phyloP scores from a whole-genome alignment of 2,797 vertebrate species.

The Pseudomugil tenellus region DNA sequence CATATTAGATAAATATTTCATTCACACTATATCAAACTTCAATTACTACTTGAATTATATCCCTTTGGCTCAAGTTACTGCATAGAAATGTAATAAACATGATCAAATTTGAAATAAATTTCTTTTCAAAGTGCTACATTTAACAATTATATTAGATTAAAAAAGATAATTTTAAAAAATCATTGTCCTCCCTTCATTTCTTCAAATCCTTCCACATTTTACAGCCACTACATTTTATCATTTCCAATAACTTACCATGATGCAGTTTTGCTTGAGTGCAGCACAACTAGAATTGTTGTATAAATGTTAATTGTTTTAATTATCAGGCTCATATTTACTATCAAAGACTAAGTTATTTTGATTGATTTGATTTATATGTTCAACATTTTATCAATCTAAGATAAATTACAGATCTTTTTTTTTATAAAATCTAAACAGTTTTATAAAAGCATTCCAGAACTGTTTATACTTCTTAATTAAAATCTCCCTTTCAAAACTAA shows the following conservation, averaged over 20 bases:
- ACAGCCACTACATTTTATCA: slow-evolving; percentile 19
- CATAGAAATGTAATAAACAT: slow-evolving; percentile 7
- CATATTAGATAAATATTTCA: neutral
- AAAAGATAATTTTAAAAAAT: neutral
- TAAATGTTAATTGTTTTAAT: slow-evolving; percentile 41
- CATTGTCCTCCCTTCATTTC: neutral
- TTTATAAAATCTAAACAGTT: neutral
- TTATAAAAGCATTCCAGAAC: neutral
- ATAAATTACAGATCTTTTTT: neutral
- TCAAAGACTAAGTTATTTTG: slow-evolving; percentile 32
- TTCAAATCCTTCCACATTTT: slow-evolving; percentile 2
- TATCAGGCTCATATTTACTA: slow-evolving; percentile 31
- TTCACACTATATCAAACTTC: neutral
- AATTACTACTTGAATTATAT: slow-evolving; percentile 2
- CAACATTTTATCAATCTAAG: neutral
- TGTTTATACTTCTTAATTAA: neutral
- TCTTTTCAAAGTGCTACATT: neutral
- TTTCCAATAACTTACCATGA: slow-evolving; percentile 57
- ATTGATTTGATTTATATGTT: neutral
- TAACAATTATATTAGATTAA: neutral
- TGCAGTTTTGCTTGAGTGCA: slow-evolving; percentile 45
- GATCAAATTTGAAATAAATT: neutral
- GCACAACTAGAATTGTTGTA: slow-evolving; percentile 42
- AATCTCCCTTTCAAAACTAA: slow-evolving; percentile 10
- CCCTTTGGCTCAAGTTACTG: slow-evolving; percentile 1